A percentile compares a stretch with the other conserved stretches of the same genome.
Evolutionary conservation across 2,888 invertebrate genomes (phyloP).

Genomic region (Epinotia nisella): DNA sequence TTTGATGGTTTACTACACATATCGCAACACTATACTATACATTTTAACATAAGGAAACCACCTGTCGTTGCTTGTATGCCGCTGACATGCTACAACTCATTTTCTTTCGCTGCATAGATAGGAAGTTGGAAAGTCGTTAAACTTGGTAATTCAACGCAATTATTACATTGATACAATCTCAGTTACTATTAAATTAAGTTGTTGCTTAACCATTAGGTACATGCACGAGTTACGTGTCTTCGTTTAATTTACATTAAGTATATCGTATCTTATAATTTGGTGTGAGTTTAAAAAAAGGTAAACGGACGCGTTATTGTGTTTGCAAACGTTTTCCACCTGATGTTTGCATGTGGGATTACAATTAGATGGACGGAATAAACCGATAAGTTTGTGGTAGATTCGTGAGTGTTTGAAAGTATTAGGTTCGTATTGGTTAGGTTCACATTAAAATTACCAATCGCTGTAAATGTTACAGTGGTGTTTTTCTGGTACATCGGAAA

Average conservation of each 20-base stretch:
- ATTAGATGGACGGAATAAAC: constrained; percentile 49
- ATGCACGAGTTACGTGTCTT: constrained; percentile 30
- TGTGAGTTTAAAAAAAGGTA: constrained; percentile 20
- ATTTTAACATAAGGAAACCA: too few species aligned
- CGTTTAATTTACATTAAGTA: constrained; percentile 9
- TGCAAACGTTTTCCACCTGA: constrained; percentile 54
- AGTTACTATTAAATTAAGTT: constrained; percentile 28
- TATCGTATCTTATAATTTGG: constrained; percentile 21
- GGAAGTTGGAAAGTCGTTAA: constrained; percentile 17
- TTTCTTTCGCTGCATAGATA: constrained; percentile 9
- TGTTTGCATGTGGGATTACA: constrained; percentile 69
- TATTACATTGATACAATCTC: constrained; percentile 19
- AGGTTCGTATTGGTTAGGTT: too few species aligned
- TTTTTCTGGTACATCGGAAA: too few species aligned
- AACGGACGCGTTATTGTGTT: constrained; percentile 47
- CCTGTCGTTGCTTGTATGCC: background rate
- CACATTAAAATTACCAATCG: too few species aligned
- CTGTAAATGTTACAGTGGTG: too few species aligned
- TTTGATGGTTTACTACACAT: too few species aligned
- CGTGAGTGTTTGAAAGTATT: background rate
- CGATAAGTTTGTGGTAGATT: constrained; percentile 11
- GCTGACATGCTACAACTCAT: background rate
- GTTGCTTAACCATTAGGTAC: constrained; percentile 23
- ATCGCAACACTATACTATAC: too few species aligned
- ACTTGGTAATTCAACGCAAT: constrained; percentile 4